Percentiles rank a stretch among this genome's conserved stretches.
Conservation (phyloP, 2,113 vertebrate species). For the Ceyx margarethae region DNA sequence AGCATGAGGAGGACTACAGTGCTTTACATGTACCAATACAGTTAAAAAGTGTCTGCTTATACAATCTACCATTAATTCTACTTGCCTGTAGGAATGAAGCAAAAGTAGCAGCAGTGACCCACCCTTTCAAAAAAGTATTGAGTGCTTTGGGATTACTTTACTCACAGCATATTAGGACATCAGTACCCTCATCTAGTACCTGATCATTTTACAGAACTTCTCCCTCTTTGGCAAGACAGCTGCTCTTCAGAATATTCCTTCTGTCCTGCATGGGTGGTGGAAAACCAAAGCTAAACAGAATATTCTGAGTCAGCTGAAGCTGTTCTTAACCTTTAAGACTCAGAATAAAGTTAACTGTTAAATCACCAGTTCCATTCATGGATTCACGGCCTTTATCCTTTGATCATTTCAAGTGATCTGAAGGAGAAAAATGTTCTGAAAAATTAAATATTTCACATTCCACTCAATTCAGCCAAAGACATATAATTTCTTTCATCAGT, state of each 20-base stretch:
- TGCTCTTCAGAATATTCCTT: constrained; percentile 57
- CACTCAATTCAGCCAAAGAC: neutral
- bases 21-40: neutral
- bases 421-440: neutral
- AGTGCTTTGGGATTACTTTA: constrained; percentile 27
- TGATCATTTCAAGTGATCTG: neutral
- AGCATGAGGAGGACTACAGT: neutral
- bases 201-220: constrained; percentile 66
- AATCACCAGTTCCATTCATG: neutral
- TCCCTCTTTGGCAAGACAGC: constrained; percentile 72
- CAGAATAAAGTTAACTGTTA: neutral
- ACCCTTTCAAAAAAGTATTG: constrained; percentile 19
- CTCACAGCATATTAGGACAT: constrained; percentile 5
- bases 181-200: neutral
- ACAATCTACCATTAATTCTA: neutral
- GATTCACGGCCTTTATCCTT: neutral
- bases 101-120: constrained; percentile 19
- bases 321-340: neutral
- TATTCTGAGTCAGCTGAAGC: neutral
- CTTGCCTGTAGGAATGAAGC: neutral
- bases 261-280: constrained; percentile 12
- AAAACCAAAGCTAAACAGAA: constrained; percentile 35
- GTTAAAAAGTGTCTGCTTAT: neutral
- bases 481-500: neutral
- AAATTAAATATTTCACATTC: neutral